phyloP scores from a whole-genome alignment of 2,113 vertebrate species.

The Hippocampus guttulatus region DNA sequence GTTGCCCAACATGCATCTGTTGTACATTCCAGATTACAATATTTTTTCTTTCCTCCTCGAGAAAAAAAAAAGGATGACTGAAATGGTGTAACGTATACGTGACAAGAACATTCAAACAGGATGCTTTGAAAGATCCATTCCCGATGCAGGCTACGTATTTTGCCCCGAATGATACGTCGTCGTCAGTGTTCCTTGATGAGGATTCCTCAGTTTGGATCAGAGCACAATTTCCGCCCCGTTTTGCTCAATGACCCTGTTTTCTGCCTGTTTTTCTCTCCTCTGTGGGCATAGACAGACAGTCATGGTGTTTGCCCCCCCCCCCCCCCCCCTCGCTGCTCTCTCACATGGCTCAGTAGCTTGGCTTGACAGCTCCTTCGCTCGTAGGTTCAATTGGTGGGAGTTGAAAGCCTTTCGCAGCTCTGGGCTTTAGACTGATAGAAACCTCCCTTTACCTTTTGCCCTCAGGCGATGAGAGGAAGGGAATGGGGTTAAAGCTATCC shows the following conservation, averaged over 20 bases:
- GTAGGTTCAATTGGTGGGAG: conserved; percentile 61
- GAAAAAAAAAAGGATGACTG: neutral
- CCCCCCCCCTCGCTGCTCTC: conserved; percentile 55
- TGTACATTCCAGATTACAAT: too few relatives aligned
- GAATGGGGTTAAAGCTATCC: conserved; percentile 54
- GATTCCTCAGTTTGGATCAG: conserved; percentile 46
- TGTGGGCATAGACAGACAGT: conserved; percentile 62
- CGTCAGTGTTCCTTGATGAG: conserved; percentile 20
- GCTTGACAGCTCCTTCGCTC: conserved; percentile 57
- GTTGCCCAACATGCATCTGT: conserved; percentile 11
- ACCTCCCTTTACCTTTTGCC: conserved; percentile 63
- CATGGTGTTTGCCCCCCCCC: conserved; percentile 56
- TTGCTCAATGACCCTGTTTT: conserved; percentile 47
- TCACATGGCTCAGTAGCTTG: conserved; percentile 60
- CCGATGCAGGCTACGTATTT: conserved; percentile 19
- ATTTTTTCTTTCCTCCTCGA: neutral
- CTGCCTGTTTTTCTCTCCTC: conserved; percentile 23
- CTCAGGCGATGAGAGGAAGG: conserved; percentile 48
- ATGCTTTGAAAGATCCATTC: conserved; percentile 14
- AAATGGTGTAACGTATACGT: neutral
- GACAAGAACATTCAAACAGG: neutral
- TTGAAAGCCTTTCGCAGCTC: conserved; percentile 65
- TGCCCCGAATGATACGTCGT: conserved; percentile 36
- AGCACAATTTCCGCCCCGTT: conserved; percentile 44
- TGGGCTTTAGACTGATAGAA: conserved; percentile 55